These are phyloP conservation scores for Drosophila mimica DNA, from an alignment of 2,888 invertebrate genomes.

Conservation along the genomic window DNA sequence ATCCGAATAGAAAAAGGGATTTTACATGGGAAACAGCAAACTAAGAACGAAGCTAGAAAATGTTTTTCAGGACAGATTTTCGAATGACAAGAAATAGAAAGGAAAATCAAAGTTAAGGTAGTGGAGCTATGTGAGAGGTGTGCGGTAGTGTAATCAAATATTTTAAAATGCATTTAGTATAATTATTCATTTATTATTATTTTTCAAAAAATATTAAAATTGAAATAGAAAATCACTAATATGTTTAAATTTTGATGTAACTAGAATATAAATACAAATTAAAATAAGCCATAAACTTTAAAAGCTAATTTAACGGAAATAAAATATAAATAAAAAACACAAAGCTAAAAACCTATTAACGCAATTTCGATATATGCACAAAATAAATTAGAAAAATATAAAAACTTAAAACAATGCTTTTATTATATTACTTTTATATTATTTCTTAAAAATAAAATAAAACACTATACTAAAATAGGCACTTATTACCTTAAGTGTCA, in stretches of 20 bases:
- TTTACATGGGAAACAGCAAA: not conserved
- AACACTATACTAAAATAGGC: too few relatives aligned
- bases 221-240: not conserved
- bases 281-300: not conserved
- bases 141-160: not conserved
- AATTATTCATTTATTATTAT: not conserved
- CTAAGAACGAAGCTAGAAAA: not conserved
- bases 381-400: not conserved
- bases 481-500: too few relatives aligned
- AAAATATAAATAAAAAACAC: not conserved
- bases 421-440: too few relatives aligned
- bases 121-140: not conserved
- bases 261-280: not conserved
- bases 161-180: not conserved
- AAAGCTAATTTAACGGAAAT: not conserved
- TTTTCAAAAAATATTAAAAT: not conserved
- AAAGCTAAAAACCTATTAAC: not conserved
- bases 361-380: not conserved
- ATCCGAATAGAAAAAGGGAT: not conserved
- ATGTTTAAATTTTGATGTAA: not conserved
- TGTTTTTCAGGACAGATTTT: not conserved
- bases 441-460: too few relatives aligned
- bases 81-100: not conserved
- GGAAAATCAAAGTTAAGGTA: too few relatives aligned
- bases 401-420: not conserved